Conservation (phyloP, 2,113 vertebrate genomes). For the Prolemur simus region DNA sequence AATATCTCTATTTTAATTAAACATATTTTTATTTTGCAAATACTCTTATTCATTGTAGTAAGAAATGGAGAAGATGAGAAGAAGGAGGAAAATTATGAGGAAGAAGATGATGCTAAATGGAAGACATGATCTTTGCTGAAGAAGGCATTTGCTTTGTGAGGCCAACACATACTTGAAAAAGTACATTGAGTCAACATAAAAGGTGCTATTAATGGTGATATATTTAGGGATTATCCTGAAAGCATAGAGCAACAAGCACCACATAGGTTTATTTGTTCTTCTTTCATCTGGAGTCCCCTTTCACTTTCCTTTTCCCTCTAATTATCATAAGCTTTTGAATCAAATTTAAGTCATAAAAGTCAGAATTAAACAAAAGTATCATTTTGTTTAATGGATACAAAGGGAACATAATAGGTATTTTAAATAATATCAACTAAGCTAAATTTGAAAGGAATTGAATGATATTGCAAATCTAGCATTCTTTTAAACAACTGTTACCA, state of each 20-base stretch:
- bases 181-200: no score
- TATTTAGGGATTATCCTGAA: background rate
- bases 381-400: background rate
- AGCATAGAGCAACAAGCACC: background rate
- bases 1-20: background rate
- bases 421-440: background rate
- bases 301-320: background rate
- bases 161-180: background rate
- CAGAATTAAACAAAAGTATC: background rate
- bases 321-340: background rate
- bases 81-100: background rate
- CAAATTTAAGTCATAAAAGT: background rate
- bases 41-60: background rate
- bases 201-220: background rate
- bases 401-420: background rate
- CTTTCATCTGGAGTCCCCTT: background rate
- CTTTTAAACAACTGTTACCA: background rate
- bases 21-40: background rate
- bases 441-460: background rate
- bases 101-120: background rate
- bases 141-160: background rate
- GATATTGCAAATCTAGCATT: background rate
- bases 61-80: no score
- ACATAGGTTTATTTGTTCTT: background rate
- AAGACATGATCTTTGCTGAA: background rate